Evolutionary conservation across 1,140 invertebrate genomes (phyloP).

Genomic region (Magallana gigas): DNA sequence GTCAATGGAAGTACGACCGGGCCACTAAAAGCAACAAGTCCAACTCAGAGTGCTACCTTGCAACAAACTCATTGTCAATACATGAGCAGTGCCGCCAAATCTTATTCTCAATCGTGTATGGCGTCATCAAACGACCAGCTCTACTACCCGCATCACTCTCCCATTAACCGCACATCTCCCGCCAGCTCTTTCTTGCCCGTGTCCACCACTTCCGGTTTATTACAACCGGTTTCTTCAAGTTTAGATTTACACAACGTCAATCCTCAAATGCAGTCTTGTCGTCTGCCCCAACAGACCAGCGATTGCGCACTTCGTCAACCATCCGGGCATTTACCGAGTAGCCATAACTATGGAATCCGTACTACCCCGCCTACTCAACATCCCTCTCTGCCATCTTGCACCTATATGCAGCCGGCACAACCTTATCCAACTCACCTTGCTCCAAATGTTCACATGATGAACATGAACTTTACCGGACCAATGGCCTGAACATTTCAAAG

Average conservation of each 20-base stretch:
- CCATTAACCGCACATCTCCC: conserved; percentile 61
- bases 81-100: conserved; percentile 47
- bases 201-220: conserved; percentile 60
- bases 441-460: conserved; percentile 75
- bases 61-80: conserved; percentile 54
- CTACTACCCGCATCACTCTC: conserved; percentile 71
- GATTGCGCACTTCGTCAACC: conserved; percentile 69
- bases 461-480: conserved; percentile 73
- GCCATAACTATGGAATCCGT: conserved; percentile 64
- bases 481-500: conserved; percentile 67
- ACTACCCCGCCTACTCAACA: conserved; percentile 69
- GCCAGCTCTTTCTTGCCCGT: conserved; percentile 69
- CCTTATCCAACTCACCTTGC: conserved; percentile 68
- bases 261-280: conserved; percentile 71
- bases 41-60: conserved; percentile 48
- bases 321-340: conserved; percentile 63
- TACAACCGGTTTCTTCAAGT: conserved; percentile 62
- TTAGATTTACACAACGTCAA: conserved; percentile 65
- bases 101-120: conserved; percentile 59
- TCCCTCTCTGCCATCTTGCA: conserved; percentile 71
- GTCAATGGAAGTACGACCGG: conserved; percentile 29
- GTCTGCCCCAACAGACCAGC: conserved; percentile 63
- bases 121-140: conserved; percentile 60
- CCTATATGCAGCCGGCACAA: conserved; percentile 74
- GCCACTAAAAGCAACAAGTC: conserved; percentile 53